A percentile compares a stretch with the other conserved stretches of the same genome.
Evolutionary conservation across 2,113 vertebrate genomes (phyloP).

Genomic region (Erpornis zantholeuca): DNA sequence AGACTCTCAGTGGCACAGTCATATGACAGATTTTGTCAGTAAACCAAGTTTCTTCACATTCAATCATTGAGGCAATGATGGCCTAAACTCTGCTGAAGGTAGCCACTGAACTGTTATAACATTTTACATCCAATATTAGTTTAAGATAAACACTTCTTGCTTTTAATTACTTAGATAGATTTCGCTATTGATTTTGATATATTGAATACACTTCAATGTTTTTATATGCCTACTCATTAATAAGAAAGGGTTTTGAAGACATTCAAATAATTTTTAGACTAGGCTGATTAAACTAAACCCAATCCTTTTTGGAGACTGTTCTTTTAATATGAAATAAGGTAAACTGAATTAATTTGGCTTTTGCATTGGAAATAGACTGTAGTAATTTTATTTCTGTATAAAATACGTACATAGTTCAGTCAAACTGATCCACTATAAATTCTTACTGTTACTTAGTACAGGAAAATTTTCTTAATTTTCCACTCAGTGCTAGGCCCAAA

Average conservation of each 20-base stretch:
- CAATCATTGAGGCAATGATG: not conserved
- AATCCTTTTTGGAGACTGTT: not conserved
- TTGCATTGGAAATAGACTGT: not conserved
- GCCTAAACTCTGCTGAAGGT: not conserved
- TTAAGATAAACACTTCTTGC: not conserved
- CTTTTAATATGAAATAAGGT: not conserved
- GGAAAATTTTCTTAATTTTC: not conserved
- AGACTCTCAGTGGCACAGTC: not conserved
- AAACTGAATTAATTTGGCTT: not conserved
- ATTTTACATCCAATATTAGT: not conserved
- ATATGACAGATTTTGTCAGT: not conserved
- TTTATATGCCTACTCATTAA: not conserved
- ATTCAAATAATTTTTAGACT: not conserved
- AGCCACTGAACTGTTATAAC: not conserved
- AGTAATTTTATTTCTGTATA: not conserved
- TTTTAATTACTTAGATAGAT: not conserved
- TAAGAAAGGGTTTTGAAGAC: not conserved
- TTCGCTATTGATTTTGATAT: not conserved
- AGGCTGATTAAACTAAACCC: not conserved
- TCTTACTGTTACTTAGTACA: not conserved
- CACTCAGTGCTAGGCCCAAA: not conserved
- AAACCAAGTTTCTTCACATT: not conserved
- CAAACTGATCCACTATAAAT: not conserved
- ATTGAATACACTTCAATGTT: not conserved
- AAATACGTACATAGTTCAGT: not conserved